Evolutionary conservation across 2,797 vertebrate species (phyloP), one percentile per base, ranked within the genome.

Genomic region (Syncerus caffer): DNA sequence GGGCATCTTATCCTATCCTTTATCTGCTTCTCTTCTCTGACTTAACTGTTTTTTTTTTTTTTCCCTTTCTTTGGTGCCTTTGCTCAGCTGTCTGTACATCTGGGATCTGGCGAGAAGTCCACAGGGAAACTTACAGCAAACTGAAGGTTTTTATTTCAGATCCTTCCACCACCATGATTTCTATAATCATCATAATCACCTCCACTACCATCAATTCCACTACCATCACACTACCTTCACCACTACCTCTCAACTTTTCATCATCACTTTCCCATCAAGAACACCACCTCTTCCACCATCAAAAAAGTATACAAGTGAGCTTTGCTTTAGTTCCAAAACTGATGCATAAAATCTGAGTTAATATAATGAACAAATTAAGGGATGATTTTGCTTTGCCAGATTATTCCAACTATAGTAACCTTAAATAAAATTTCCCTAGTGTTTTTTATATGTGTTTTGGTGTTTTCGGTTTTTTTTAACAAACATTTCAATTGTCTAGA

Each of bases 371-470:
- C 31, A 91, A 82, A 95, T 95, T 19, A 85, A 95, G n/a, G 60
- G 6, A 45, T 16, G 42, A 86, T 80, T 93, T 97, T 94, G 83
- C 67, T 96, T 96, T 97, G 95, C 71, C 51, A 91, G 93, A 74
- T 87, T 74, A 93, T 82, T 93, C 74, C 57, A 90, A 57, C 60
- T 85, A 92, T 4, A 90, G 23, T 57, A 90, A 94, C 45, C 71
- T 89, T 85, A 85, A 89, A 80, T 71, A 87, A 60, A 71, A 53
- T 84, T 86, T 95, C 80, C 84, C 62, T 76, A n/a, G 47, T 93
- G 80, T 51, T 83, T 94, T 91, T 94, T 88, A 85, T 76, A 82
- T 88, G 74, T 93, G 50, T 60, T 89, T 93, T 84, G 25, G 31
- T 83, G 42, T 64, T 95, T 97, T 55, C 82, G 34, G 34, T 13